These are phyloP conservation scores for Passer domesticus DNA, from an alignment of 2,113 vertebrate genomes.

Conservation along the genomic window DNA sequence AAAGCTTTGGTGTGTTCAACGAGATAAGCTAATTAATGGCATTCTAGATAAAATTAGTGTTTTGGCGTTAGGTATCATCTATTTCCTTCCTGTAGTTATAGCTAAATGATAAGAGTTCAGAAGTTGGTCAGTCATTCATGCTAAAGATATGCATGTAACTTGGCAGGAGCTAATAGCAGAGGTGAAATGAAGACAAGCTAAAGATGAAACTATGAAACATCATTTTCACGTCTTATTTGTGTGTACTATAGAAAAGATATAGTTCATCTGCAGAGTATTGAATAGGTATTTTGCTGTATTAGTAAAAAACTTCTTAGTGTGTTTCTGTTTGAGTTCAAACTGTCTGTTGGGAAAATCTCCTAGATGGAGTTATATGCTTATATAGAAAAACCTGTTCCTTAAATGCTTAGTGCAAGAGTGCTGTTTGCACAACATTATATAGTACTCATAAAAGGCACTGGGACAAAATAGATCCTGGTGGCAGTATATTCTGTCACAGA, in stretches of 20 bases:
- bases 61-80: background rate
- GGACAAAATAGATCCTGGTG: background rate
- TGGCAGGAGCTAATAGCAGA: background rate
- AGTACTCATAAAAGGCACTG: background rate
- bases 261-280: background rate
- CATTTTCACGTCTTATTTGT: background rate
- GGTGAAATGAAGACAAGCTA: background rate
- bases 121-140: background rate
- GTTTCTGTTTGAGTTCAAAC: background rate
- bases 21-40: background rate
- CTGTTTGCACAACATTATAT: background rate
- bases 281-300: background rate
- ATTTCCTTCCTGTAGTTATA: background rate
- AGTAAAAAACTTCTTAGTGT: background rate
- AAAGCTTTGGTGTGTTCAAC: background rate
- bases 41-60: background rate
- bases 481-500: background rate
- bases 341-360: rapidly evolving
- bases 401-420: background rate
- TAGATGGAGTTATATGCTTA: background rate
- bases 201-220: background rate
- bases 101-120: background rate
- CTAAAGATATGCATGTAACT: background rate
- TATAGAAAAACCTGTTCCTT: background rate
- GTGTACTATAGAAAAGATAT: background rate